Conservation (phyloP, 1,140 invertebrate genomes). For the Temnothorax curvispinosus region DNA sequence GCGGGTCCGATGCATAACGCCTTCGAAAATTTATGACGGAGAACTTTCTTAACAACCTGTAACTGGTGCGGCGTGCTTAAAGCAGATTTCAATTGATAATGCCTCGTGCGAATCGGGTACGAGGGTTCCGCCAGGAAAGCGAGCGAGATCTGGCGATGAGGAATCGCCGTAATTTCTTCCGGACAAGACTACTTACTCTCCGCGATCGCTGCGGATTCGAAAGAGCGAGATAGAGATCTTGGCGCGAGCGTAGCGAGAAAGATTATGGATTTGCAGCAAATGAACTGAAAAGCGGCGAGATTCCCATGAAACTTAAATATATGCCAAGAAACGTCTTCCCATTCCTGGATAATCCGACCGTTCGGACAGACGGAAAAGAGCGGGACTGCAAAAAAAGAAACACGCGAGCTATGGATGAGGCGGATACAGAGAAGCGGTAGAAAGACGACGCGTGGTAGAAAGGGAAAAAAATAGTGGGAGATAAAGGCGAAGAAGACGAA, state of each 20-base stretch:
- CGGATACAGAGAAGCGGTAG: neutral
- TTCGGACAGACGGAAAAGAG: conserved; percentile 44
- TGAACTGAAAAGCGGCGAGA: conserved; percentile 68
- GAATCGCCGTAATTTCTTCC: conserved; percentile 62
- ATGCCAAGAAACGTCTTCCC: conserved; percentile 74
- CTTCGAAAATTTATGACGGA: conserved; percentile 62
- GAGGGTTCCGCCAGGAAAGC: conserved; percentile 9
- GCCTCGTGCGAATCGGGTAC: conserved; percentile 24
- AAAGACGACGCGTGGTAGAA: conserved; percentile 64
- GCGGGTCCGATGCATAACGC: conserved; percentile 32
- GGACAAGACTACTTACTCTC: conserved; percentile 51
- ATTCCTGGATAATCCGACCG: conserved; percentile 64
- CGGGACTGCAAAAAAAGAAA: conserved; percentile 20
- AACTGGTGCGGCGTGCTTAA: conserved; percentile 64
- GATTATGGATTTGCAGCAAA: conserved; percentile 68
- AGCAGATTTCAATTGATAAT: conserved; percentile 68
- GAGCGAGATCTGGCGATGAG: conserved; percentile 49
- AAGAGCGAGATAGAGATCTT: conserved; percentile 1
- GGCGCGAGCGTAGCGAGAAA: conserved; percentile 51
- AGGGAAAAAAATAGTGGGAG: conserved; percentile 64
- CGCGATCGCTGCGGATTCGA: conserved; percentile 40
- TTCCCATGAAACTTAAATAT: conserved; percentile 82
- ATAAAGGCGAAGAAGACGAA: conserved; percentile 64
- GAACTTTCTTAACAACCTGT: conserved; percentile 69
- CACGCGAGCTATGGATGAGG: conserved; percentile 19